Percentiles rank a stretch among this genome's conserved stretches.
Evolutionary conservation across 2,113 vertebrate species (phyloP).

Genomic region (Myrmecobius fasciatus): DNA sequence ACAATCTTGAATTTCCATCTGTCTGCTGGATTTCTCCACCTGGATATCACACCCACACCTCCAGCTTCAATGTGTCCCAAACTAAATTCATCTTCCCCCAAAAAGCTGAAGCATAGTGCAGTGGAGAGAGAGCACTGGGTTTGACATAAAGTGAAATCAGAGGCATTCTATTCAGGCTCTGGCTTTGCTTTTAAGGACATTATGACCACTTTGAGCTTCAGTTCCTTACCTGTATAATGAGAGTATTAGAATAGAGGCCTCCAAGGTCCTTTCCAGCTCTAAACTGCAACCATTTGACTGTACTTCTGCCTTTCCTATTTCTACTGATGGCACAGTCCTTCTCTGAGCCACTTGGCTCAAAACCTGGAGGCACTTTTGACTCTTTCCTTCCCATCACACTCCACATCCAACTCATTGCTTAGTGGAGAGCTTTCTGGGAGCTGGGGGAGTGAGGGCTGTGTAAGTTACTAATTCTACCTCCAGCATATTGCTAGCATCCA

Average conservation of each 20-base stretch:
- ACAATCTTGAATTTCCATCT: neutral
- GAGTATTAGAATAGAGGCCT: neutral
- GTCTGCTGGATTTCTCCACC: neutral
- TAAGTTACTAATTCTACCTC: neutral
- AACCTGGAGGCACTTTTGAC: neutral
- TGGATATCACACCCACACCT: constrained; percentile 1
- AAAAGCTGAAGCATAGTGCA: neutral
- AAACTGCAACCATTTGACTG: neutral
- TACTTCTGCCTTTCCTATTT: neutral
- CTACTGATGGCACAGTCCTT: neutral
- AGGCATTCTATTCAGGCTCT: neutral
- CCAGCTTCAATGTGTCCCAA: neutral
- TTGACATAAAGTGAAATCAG: neutral
- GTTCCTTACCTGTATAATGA: neutral
- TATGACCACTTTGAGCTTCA: neutral
- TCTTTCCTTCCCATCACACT: neutral
- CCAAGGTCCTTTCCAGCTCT: neutral
- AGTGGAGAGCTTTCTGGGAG: neutral
- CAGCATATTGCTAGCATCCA: neutral
- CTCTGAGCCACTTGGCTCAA: neutral
- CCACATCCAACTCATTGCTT: neutral
- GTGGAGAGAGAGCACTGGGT: neutral
- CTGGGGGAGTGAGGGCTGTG: neutral
- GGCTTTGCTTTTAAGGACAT: neutral
- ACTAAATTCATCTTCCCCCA: neutral